A percentile compares a stretch with the other conserved stretches of the same genome.
Conservation (phyloP, 2,113 vertebrate species). For the Paradisaea rubra region DNA sequence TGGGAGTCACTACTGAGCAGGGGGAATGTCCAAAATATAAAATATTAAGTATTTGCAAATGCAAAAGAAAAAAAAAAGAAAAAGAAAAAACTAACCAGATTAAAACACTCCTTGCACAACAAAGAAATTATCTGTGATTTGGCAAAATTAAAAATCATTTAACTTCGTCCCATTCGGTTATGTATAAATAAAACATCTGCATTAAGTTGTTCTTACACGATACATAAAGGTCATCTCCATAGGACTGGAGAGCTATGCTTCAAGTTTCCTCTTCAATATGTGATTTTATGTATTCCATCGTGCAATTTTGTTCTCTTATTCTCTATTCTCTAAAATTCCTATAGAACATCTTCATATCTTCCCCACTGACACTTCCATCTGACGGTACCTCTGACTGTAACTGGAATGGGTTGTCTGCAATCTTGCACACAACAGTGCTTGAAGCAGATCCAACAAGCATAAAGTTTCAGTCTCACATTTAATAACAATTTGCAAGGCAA, state of each 20-base stretch:
- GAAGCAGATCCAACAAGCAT: background rate
- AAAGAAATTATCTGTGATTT: constrained; percentile 18
- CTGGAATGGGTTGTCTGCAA: background rate
- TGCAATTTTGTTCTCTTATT: background rate
- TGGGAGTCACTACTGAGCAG: constrained; percentile 44
- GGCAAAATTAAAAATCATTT: constrained; percentile 32
- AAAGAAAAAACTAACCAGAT: background rate
- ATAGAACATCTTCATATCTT: background rate
- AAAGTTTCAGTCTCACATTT: background rate
- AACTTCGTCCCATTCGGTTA: background rate
- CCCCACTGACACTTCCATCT: background rate
- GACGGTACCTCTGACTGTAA: background rate
- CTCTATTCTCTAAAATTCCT: background rate
- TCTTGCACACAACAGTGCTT: background rate
- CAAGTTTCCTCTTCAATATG: background rate
- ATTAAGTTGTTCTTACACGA: background rate
- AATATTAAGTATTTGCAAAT: constrained; percentile 48
- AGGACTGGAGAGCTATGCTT: background rate
- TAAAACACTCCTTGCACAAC: background rate
- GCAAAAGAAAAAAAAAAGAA: background rate
- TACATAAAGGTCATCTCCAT: constrained; percentile 27
- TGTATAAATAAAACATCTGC: constrained; percentile 37
- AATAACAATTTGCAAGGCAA: background rate
- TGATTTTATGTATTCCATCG: background rate
- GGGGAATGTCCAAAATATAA: constrained; percentile 57